Base-by-base conservation (phyloP, 2,113 vertebrate genomes). In the Dolichotis patagonum region DNA sequence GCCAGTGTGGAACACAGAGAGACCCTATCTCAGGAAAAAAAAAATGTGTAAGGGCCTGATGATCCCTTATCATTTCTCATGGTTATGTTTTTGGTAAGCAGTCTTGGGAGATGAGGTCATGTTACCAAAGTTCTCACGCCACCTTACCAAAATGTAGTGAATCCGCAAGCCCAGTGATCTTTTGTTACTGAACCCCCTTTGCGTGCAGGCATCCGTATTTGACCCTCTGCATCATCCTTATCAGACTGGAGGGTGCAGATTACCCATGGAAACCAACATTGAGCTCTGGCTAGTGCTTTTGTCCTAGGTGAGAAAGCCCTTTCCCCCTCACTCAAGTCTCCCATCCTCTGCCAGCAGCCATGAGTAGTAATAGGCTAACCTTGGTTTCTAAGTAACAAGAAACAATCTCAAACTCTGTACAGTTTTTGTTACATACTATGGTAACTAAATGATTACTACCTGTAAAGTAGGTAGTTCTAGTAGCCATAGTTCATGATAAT, bases 61-160 rank as follows among this genome's bases (percentile, higher is more conserved):
- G 75, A 77, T 78, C 28, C 11, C 49, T 28, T 46, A 30, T 94
- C 63, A 32, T 73, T 95, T 88, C 90, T 97, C 71, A n/a, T 69
- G 14, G 38, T 82, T 96, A 41, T 97, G 52, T 88, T 96, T 94
- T 87, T 41, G 60, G 22, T 77, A 65, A 92, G 85, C 30, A 80
- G 46, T 89, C 77, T 88, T 94, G 81, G 87, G 69, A 43, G 32
- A 87, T 82, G 63, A 82, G 26, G 58, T 85, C 58, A 88, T 19
- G 4, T 46, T 96, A 56, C 16, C 54, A 56, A 56, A 56, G 54
- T 7, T 58, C n/a, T 96, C 88, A 5, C 20, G 69, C 60, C 43
- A 73, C 32, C 32, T 63, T 84, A 26, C 11, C 19, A 1, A 56
- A 81, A 90, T 67, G 52, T 80, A 5, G 35, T 0, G 16, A 94